Evolutionary conservation across 2,888 invertebrate species (phyloP).

Genomic region (Amphipyra berbera): DNA sequence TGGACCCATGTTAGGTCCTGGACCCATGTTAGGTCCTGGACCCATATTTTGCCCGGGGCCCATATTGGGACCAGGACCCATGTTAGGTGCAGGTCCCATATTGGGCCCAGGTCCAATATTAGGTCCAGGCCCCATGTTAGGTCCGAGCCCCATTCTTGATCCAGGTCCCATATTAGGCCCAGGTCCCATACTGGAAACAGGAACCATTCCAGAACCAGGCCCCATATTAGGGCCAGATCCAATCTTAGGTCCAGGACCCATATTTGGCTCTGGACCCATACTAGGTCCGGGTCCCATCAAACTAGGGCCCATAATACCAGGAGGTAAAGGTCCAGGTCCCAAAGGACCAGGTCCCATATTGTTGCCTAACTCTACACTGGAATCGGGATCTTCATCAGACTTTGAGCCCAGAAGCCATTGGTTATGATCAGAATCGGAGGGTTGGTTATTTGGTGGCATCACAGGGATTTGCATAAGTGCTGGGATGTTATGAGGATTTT

Average conservation of each 20-base stretch:
- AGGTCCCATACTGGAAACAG: constrained; percentile 55
- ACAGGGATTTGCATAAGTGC: constrained; percentile 81
- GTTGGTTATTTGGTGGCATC: constrained; percentile 72
- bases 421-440: constrained; percentile 68
- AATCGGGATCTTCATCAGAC: constrained; percentile 68
- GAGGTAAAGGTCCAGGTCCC: constrained; percentile 63
- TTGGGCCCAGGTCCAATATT: constrained; percentile 43
- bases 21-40: constrained; percentile 58
- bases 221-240: constrained; percentile 52
- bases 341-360: constrained; percentile 56
- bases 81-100: constrained; percentile 54
- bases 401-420: constrained; percentile 74
- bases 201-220: constrained; percentile 50
- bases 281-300: constrained; percentile 48
- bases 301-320: constrained; percentile 59
- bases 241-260: constrained; percentile 54
- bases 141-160: constrained; percentile 53
- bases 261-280: constrained; percentile 36
- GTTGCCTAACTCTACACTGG: constrained; percentile 59
- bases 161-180: constrained; percentile 58
- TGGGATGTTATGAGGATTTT: constrained; percentile 68
- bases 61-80: constrained; percentile 51
- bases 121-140: constrained; percentile 51
- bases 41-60: constrained; percentile 49
- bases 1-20: constrained; percentile 58